A percentile compares a stretch with the other conserved stretches of the same genome.
Evolutionary conservation across 2,113 vertebrate species (phyloP).

Genomic region (Orientallactaga bullata): DNA sequence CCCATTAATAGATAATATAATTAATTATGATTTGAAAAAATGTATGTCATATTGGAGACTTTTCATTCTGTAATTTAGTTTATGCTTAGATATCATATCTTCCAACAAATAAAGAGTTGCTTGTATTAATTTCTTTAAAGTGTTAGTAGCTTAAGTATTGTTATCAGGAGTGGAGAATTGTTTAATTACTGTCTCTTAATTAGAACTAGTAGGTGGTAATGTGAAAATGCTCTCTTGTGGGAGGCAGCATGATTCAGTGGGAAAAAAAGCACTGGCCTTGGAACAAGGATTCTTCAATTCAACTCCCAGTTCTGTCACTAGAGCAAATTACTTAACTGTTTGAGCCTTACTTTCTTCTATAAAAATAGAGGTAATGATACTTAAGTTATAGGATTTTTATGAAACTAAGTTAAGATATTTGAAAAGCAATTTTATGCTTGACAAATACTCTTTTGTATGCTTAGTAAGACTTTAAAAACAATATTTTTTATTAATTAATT

Average conservation of each 20-base stretch:
- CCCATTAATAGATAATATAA: constrained; percentile 45
- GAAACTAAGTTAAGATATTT: constrained; percentile 64
- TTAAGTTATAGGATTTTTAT: constrained; percentile 62
- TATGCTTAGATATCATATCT: constrained; percentile 40
- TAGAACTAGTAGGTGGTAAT: constrained; percentile 77
- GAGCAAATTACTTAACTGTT: constrained; percentile 69
- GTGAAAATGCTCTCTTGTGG: constrained; percentile 73
- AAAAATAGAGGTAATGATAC: constrained; percentile 64
- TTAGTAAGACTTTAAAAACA: not conserved
- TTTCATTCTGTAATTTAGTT: constrained; percentile 55
- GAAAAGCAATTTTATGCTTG: constrained; percentile 45
- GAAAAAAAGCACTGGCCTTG: constrained; percentile 71
- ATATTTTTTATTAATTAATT: no score
- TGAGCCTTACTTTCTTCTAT: constrained; percentile 53
- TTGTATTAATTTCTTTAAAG: constrained; percentile 75
- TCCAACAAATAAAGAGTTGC: constrained; percentile 57
- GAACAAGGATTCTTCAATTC: constrained; percentile 58
- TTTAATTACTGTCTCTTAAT: constrained; percentile 82
- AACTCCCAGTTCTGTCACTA: constrained; percentile 66
- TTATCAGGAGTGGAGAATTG: constrained; percentile 71
- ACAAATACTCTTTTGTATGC: constrained; percentile 49
- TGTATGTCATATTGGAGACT: constrained; percentile 1
- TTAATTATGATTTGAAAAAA: constrained; percentile 35
- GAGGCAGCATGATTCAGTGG: constrained; percentile 53
- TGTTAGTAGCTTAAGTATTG: constrained; percentile 74